Evolutionary conservation across 2,113 vertebrate genomes (phyloP), one percentile per base, ranked within the genome.

Genomic region (Dunckerocampus dactyliophorus): DNA sequence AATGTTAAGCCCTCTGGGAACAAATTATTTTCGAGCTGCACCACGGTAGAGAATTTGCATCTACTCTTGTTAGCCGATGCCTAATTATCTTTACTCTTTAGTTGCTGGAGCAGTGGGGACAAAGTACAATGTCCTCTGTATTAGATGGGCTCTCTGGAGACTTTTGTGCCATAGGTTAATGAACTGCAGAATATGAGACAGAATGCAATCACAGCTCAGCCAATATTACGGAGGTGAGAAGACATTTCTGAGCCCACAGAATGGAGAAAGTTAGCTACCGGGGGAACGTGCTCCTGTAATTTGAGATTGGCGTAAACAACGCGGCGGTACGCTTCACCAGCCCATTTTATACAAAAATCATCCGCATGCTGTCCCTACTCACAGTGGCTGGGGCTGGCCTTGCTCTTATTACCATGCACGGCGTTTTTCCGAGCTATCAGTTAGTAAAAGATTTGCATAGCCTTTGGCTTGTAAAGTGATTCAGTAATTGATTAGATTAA

Each of bases 401-500:
- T 42, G 39, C 47, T 42, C 79, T 86, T 76, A 90, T 90, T 89
- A 77, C 60, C 58, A 89, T 89, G 84, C 83, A 68, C 74, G 64
- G 31, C 72, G 48, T 68, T 76, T 76, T 71, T 74, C 64, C 65
- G 59, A 51, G 76, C 75, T 60, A 76, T 75, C 75, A 76, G 81
- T 85, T 75, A 71, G 79, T 82, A 64, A 81, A 84, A 83, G 82
- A 87, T 88, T 88, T 88, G 80, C 75, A 76, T 87, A 82, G 83
- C 88, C 87, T 87, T 82, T 87, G 85, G 83, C 84, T 82, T 66
- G 74, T 85, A 84, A 88, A 85, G 88, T 86, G 84, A 88, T 88
- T 85, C 67, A 76, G 59, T 90, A 89, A 89, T 90, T 88, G 88
- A 88, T 88, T 86, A 77, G 85, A 89, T 91, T 89, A 88, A 87